These are phyloP conservation scores for Gonioctena quinquepunctata DNA, from an alignment of 1,140 invertebrate species.

Conservation along the genomic window DNA sequence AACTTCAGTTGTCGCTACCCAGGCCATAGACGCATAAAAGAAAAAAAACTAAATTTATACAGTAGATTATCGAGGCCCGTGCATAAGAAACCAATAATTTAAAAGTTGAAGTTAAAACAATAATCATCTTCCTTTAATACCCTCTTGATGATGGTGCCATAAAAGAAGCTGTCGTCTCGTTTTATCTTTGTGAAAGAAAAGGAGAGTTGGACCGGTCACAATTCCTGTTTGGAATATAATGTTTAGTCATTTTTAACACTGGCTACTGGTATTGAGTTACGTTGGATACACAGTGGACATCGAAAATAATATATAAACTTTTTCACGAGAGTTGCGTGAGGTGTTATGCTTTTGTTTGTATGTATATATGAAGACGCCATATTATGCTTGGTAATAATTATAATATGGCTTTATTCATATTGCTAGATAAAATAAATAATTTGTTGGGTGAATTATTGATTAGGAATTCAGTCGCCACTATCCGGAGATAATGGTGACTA, in stretches of 20 bases:
- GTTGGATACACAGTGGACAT: background rate
- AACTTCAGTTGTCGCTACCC: background rate
- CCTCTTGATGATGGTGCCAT: constrained; percentile 9
- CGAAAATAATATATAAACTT: background rate
- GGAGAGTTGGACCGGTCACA: constrained; percentile 3
- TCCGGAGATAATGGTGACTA: too few species aligned
- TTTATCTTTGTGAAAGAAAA: background rate
- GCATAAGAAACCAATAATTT: constrained; percentile 19
- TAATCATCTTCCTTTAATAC: constrained; percentile 16
- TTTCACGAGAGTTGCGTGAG: background rate
- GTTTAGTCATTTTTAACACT: constrained; percentile 8
- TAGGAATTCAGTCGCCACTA: too few species aligned
- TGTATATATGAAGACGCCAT: too few species aligned
- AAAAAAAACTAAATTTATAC: constrained; percentile 16
- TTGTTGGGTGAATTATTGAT: too few species aligned
- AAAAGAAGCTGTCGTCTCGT: background rate
- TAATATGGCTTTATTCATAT: too few species aligned
- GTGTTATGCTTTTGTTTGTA: too few species aligned
- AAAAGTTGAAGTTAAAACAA: constrained; percentile 15
- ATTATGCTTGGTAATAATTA: too few species aligned
- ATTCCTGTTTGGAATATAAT: constrained; percentile 16
- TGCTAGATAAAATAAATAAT: too few species aligned
- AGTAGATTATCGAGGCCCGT: background rate
- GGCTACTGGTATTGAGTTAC: constrained; percentile 15
- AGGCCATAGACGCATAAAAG: background rate